phyloP scores from a whole-genome alignment of 2,888 invertebrate genomes.

The Hydrotaea cyrtoneurina region DNA sequence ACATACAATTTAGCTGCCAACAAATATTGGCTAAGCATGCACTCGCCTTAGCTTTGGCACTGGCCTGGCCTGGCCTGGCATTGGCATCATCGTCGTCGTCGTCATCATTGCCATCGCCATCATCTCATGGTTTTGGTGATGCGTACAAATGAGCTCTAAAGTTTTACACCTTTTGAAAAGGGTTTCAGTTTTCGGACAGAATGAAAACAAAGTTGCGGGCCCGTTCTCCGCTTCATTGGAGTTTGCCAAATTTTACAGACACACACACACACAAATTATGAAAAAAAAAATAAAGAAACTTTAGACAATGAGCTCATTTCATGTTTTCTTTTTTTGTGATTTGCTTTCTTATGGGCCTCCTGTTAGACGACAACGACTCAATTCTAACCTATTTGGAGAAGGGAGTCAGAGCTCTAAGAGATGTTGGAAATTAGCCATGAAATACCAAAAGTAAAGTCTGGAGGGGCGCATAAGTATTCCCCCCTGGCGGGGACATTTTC shows the following conservation, averaged over 20 bases:
- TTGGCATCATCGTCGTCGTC: constrained; percentile 38
- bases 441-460: too few relatives aligned
- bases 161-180: constrained; percentile 61
- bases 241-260: constrained; percentile 15
- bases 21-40: constrained; percentile 67
- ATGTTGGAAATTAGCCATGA: too few relatives aligned
- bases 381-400: too few relatives aligned
- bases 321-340: constrained; percentile 31
- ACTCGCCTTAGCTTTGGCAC: constrained; percentile 17
- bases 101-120: constrained; percentile 34
- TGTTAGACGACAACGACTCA: not conserved
- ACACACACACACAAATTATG: too few relatives aligned
- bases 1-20: constrained; percentile 56
- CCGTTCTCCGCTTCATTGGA: constrained; percentile 33
- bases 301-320: constrained; percentile 45
- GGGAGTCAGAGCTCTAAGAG: too few relatives aligned
- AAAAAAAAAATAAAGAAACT: constrained; percentile 33
- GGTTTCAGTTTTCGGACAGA: constrained; percentile 21
- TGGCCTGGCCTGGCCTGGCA: constrained; percentile 20
- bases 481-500: too few relatives aligned
- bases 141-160: constrained; percentile 66
- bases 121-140: constrained; percentile 50
- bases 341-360: not conserved
- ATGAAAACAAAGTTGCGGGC: constrained; percentile 38
- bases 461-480: too few relatives aligned